A percentile compares a stretch with the other conserved stretches of the same genome.
These are phyloP conservation scores for Dipodomys spectabilis DNA, from an alignment of 2,113 vertebrate species.

Conservation along the genomic window DNA sequence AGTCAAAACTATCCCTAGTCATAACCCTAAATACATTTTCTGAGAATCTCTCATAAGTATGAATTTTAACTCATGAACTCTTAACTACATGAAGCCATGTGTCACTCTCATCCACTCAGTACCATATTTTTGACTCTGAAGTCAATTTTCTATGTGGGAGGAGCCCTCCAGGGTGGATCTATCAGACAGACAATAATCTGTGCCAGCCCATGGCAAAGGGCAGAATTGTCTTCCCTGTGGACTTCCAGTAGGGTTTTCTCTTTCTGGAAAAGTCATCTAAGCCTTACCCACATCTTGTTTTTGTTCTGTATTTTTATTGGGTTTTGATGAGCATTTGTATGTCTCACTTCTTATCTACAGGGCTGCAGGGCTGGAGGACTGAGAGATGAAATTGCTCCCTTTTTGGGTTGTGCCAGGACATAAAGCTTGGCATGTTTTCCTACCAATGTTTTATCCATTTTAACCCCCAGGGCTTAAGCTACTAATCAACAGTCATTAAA, in stretches of 20 bases:
- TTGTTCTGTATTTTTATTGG: background rate
- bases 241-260: background rate
- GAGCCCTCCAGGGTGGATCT: background rate
- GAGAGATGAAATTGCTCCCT: too few species aligned
- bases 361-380: too few species aligned
- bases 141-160: background rate
- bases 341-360: background rate
- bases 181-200: too few species aligned
- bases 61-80: background rate
- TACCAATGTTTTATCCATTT: background rate
- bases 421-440: background rate
- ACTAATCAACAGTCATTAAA: background rate
- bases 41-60: background rate
- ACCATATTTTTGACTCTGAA: too few species aligned
- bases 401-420: accelerated
- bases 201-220: background rate
- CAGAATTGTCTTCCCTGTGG: background rate
- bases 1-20: background rate
- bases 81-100: background rate
- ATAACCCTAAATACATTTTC: background rate
- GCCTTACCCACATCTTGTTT: too few species aligned
- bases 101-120: background rate
- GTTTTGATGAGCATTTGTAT: background rate
- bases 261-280: background rate
- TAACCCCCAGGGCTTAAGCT: too few species aligned